phyloP scores from a whole-genome alignment of 2,797 vertebrate species.

The Hozukius guyotensis region DNA sequence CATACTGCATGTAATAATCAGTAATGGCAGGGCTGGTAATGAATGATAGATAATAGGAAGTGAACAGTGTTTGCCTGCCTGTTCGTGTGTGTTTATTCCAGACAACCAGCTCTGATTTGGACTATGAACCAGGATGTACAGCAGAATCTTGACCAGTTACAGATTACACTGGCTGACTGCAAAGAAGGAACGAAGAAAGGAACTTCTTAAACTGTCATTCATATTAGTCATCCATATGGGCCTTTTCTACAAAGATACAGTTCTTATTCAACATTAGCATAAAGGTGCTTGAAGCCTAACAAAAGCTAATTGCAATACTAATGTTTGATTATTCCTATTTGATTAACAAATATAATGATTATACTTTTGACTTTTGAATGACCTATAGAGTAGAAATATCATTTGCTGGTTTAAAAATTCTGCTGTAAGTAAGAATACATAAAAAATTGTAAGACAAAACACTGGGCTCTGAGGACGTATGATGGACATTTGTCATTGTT shows the following conservation, averaged over 20 bases:
- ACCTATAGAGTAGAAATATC: not conserved
- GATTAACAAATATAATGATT: not conserved
- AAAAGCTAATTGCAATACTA: not conserved
- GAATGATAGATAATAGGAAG: not conserved
- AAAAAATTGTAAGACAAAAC: not conserved
- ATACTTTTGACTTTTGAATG: not conserved
- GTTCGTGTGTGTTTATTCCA: not conserved
- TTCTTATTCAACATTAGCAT: not conserved
- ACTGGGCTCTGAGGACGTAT: not conserved
- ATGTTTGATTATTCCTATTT: not conserved
- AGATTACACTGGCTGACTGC: not conserved
- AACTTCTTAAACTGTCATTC: not conserved
- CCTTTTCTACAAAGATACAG: not conserved
- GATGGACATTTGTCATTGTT: not conserved
- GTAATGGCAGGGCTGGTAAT: not conserved
- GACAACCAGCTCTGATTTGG: constrained; percentile 3
- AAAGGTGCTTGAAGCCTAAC: not conserved
- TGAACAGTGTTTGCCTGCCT: not conserved
- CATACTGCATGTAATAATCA: not conserved
- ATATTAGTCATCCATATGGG: not conserved
- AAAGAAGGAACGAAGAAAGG: not conserved
- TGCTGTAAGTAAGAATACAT: not conserved
- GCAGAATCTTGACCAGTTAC: constrained; percentile 1
- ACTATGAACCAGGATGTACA: constrained; percentile 35
- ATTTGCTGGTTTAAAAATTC: not conserved